Base-by-base conservation (phyloP, 2,113 vertebrate species). In the Rhynchopsitta pachyrhyncha region DNA sequence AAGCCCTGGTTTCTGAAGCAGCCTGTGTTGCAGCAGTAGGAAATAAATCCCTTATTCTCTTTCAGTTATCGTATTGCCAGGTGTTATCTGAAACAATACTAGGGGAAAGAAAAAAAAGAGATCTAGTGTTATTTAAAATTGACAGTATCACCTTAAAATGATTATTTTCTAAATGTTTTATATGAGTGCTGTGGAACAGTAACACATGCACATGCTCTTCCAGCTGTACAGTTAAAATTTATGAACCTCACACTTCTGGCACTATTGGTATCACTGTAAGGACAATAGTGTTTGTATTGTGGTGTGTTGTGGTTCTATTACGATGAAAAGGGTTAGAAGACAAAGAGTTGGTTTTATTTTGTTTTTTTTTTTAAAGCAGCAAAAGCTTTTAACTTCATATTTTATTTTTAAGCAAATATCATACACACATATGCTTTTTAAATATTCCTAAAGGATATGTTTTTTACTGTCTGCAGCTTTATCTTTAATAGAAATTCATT, bases 171-270 rank as follows among this genome's bases (percentile, higher is more conserved):
- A 50, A 71, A 91, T 64, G 35, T 82, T 95, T 92, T 89, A 82
- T 84, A 28, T 47, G 77, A 68, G 47, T 93, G 10, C 69, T 89
- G 41, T 85, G 77, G 81, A 95, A 71, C 42, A 82, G 83, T 68
- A 91, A 92, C 50, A 84, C 39, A 75, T 41, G 42, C 27, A 50
- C 42, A 28, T 78, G 76, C 29, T 49, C 69, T 81, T 91, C 66
- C 74, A 95, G 52, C 66, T 92, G 83, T 57, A 82, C 76, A 71
- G 62, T 84, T 82, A 84, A 97, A 91, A 82, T 86, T 89, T 64
- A 75, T 87, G 86, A 93, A 92, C 33, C 47, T 91, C 39, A 82
- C 68, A 73, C 47, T 96, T 93, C 66, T 79, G 64, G 60, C 59
- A 78, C 39, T 66, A 25, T 7, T 88, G 89, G 39, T 93, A 77